phyloP scores from a whole-genome alignment of 2,113 vertebrate species.

The Caracal caracal region DNA sequence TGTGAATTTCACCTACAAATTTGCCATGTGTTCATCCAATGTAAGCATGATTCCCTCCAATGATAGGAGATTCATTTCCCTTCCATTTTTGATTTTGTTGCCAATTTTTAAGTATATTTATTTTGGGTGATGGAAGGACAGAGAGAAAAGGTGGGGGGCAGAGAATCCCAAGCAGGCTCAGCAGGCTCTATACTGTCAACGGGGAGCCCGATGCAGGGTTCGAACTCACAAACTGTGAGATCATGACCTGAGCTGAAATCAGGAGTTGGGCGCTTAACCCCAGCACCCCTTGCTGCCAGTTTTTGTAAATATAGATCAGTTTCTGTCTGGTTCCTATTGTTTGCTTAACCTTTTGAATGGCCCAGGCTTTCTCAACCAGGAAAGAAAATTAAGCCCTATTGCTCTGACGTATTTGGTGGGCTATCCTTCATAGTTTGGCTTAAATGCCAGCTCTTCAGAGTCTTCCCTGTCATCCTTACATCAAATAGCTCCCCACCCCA shows the following conservation, averaged over 20 bases:
- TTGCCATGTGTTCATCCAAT: neutral
- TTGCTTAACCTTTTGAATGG: neutral
- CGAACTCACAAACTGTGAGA: too few species aligned
- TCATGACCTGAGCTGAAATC: too few species aligned
- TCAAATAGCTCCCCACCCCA: neutral
- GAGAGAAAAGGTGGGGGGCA: too few species aligned
- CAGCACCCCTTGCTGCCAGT: neutral
- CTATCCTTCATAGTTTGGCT: neutral
- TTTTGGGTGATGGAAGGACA: too few species aligned
- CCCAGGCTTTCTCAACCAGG: neutral
- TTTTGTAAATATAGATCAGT: neutral
- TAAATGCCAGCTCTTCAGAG: neutral
- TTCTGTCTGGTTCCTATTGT: neutral
- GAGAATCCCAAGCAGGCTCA: too few species aligned
- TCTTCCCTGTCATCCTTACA: neutral
- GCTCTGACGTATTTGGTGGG: neutral
- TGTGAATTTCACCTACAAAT: neutral
- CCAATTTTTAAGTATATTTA: neutral
- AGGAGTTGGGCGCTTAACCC: too few species aligned
- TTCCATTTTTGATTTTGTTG: neutral
- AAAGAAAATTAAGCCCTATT: neutral
- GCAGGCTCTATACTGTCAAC: too few species aligned
- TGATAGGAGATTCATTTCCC: neutral
- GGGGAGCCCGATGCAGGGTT: too few species aligned
- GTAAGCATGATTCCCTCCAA: neutral